Evolutionary conservation across 2,113 vertebrate species (phyloP).

Genomic region (Montifringilla adamsi): DNA sequence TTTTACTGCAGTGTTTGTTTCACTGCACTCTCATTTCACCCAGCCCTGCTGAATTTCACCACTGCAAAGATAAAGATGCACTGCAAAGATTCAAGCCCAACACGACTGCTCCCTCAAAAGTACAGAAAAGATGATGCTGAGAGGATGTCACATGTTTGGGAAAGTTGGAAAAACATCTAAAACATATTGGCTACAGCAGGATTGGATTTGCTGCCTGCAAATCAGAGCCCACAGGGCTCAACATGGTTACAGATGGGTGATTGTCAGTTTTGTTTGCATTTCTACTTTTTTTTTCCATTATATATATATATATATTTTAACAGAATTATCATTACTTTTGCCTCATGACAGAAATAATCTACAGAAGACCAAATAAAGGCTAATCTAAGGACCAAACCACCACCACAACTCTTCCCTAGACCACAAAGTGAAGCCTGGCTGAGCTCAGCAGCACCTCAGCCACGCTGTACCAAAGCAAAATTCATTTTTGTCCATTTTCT

Average conservation of each 20-base stretch:
- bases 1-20: not conserved
- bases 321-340: not conserved
- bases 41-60: not conserved
- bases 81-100: not conserved
- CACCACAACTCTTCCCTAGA: accelerated
- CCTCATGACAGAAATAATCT: not conserved
- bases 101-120: not conserved
- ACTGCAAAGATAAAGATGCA: not conserved
- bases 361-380: not conserved
- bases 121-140: not conserved
- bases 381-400: not conserved
- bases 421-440: not conserved
- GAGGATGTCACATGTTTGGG: not conserved
- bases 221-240: not conserved
- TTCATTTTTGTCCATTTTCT: not conserved
- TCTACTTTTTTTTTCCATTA: not conserved
- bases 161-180: not conserved
- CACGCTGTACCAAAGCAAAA: accelerated
- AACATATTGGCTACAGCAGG: not conserved
- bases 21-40: not conserved
- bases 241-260: accelerated
- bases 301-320: not conserved
- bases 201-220: not conserved
- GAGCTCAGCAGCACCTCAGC: not conserved
- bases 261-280: not conserved